phyloP scores from a whole-genome alignment of 2,888 invertebrate species.

The Eubasilissa splendida region DNA sequence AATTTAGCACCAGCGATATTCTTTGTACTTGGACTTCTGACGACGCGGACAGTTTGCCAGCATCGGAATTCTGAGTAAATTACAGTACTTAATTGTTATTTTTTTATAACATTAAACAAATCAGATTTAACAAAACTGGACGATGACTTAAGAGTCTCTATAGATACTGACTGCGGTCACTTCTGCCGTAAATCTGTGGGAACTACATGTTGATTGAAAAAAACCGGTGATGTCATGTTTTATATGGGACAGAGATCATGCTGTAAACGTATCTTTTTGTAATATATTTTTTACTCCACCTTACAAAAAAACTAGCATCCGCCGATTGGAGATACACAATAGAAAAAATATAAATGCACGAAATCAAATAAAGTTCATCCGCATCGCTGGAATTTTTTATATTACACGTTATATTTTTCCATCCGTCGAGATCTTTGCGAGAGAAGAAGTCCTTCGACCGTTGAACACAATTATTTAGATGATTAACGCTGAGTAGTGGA shows the following conservation, averaged over 20 bases:
- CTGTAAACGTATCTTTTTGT: not conserved
- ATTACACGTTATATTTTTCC: no score
- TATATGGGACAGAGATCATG: no score
- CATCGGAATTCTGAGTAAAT: no score
- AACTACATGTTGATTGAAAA: conserved; percentile 25
- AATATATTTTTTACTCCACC: not conserved
- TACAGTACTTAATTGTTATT: no score
- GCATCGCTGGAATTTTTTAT: not conserved
- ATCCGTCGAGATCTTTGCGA: no score
- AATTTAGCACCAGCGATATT: no score
- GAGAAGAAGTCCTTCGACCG: no score
- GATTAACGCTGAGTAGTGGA: no score
- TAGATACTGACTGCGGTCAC: conserved; percentile 24
- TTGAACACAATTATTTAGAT: no score
- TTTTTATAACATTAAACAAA: no score
- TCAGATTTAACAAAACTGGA: not conserved
- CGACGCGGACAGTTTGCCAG: no score
- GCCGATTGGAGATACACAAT: not conserved
- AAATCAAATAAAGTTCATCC: conserved; percentile 1
- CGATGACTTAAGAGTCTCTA: conserved; percentile 22
- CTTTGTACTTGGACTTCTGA: no score
- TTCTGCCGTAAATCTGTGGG: conserved; percentile 27
- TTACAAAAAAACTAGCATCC: not conserved
- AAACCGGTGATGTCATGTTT: conserved; percentile 21
- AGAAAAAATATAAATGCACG: not conserved